phyloP scores from a whole-genome alignment of 2,888 invertebrate species.

The Neelides folsomi region DNA sequence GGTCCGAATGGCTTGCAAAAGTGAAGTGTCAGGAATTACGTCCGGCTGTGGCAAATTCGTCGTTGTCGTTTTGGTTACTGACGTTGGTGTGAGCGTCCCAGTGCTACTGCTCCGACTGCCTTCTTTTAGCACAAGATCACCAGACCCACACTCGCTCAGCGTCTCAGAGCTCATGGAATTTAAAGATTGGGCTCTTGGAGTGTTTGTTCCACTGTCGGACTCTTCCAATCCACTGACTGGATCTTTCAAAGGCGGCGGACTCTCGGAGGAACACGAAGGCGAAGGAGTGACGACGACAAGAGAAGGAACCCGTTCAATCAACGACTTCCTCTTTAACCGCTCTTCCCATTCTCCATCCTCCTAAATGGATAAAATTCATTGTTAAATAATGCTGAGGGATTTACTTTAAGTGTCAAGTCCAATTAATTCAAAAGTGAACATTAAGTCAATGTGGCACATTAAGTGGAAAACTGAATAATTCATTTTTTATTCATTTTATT shows the following conservation, averaged over 20 bases:
- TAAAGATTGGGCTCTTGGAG: conserved; percentile 15
- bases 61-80: conserved; percentile 8
- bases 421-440: background rate
- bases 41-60: conserved; percentile 29
- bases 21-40: conserved; percentile 31
- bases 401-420: background rate
- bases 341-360: conserved; percentile 31
- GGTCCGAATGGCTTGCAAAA: conserved; percentile 26
- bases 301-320: conserved; percentile 31
- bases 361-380: conserved; percentile 10
- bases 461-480: too few species aligned
- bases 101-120: conserved; percentile 19
- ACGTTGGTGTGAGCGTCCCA: conserved; percentile 24
- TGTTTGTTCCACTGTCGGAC: conserved; percentile 22
- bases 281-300: conserved; percentile 33
- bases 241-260: conserved; percentile 26
- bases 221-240: conserved; percentile 17
- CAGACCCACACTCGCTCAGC: conserved; percentile 30
- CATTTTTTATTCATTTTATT: too few species aligned
- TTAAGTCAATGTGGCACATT: too few species aligned
- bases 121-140: conserved; percentile 10
- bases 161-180: conserved; percentile 19
- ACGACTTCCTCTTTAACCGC: conserved; percentile 28
- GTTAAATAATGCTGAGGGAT: too few species aligned
- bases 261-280: conserved; percentile 24